Conservation (phyloP, 64 coral and sea anemone genomes). For the Stichodactyla helianthus region DNA sequence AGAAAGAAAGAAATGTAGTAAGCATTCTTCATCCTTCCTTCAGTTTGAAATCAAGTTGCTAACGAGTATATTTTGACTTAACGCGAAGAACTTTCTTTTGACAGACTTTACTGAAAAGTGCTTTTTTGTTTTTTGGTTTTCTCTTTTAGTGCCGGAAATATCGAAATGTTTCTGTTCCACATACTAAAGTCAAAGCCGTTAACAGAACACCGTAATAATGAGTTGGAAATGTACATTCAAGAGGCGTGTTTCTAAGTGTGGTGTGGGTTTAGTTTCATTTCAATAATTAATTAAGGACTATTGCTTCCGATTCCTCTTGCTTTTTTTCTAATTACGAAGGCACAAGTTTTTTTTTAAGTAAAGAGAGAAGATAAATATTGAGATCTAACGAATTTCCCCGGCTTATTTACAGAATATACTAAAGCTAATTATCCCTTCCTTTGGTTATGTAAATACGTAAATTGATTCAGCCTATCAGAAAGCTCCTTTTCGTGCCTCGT, state of each 20-base stretch:
- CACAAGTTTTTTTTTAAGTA: neutral
- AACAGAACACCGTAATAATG: neutral
- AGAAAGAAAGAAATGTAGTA: too few relatives aligned
- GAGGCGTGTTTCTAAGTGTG: neutral
- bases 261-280: neutral
- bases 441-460: neutral
- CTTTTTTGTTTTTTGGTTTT: too few relatives aligned
- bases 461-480: neutral
- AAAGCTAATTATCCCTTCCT: neutral
- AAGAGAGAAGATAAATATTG: neutral
- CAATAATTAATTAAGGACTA: neutral
- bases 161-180: too few relatives aligned
- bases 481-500: neutral
- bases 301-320: neutral
- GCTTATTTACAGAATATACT: neutral
- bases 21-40: too few relatives aligned
- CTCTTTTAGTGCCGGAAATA: too few relatives aligned
- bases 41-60: too few relatives aligned
- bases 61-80: too few relatives aligned
- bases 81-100: too few relatives aligned
- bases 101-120: too few relatives aligned
- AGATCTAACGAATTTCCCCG: neutral
- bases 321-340: neutral
- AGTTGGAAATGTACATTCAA: neutral
- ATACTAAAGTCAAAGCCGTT: too few relatives aligned